Base-by-base conservation (phyloP, 2,888 invertebrate species). In the Cataglyphis rosenhaueri region DNA sequence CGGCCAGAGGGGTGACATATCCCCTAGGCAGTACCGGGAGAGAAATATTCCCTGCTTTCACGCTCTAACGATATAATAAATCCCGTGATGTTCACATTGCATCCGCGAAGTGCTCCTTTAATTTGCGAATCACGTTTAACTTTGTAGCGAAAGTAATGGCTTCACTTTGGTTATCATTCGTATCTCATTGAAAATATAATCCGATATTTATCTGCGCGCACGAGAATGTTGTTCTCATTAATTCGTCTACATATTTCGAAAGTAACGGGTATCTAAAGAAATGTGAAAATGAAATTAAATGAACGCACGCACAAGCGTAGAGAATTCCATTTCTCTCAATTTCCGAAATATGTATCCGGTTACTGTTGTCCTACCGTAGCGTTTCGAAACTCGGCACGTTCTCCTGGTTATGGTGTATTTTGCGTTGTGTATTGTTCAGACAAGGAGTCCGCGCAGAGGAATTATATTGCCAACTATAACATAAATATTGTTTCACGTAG, bases 31-130 rank as follows among this genome's bases (percentile, higher is more conserved):
- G 76, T 52, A 66, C 48, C 48, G 52, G 61, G 66, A 82, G 66
- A 82, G 79, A 73, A 81, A 71, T 83, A 81, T 83, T 71, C 70
- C 83, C 62, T 61, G 71, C 71, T 71, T 83, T 79, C 81, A 83
- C 83, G 83, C 83, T 83, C 75, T 79, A 64, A 83, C 65, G 83
- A 81, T 81, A 83, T 83, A 83, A 83, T 83, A 81, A 82, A 82
- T 75, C 82, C 66, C 68, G 66, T 61, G 82, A 66, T 68, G 78
- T 68, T 82, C 66, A 59, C 82, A 52, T 76, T 52, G 78, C 75
- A 25, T 82, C 52, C 76, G 76, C 76, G 52, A 82, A 82, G 76
- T 76, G 75, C 76, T 61, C 82, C 68, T 76, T 82, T 76, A 82
- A 78, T 75, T 76, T 76, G 75, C 65, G 76, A 61, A 44, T n/a